Evolutionary conservation across 2,113 vertebrate genomes (phyloP).

Genomic region (Pterophyllum scalare): DNA sequence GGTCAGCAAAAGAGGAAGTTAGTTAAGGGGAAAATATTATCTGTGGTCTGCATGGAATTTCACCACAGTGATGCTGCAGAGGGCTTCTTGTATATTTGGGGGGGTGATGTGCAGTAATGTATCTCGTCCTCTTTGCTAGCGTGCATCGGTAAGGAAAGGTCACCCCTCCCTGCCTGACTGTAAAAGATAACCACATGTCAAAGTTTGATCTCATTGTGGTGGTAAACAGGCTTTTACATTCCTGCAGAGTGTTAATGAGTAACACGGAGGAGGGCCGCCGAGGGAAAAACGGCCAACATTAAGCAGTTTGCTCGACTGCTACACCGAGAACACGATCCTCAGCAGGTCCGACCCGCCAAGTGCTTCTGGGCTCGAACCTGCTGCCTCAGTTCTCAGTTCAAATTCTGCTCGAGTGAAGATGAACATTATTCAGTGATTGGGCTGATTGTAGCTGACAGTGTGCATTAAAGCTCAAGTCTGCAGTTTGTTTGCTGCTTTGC

Average conservation of each 20-base stretch:
- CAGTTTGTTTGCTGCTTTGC: neutral
- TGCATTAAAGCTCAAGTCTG: neutral
- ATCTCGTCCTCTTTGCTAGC: neutral
- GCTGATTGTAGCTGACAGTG: neutral
- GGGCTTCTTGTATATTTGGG: neutral
- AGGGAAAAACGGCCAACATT: neutral
- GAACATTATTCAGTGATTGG: neutral
- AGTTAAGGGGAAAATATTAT: constrained; percentile 13
- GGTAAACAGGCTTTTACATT: constrained; percentile 13
- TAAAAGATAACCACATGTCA: constrained; percentile 18
- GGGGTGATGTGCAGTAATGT: neutral
- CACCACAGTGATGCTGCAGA: neutral
- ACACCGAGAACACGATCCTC: neutral
- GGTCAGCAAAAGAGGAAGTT: constrained; percentile 9
- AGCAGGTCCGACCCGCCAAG: neutral
- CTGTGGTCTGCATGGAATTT: neutral
- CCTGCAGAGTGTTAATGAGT: constrained; percentile 58
- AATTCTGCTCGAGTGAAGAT: neutral
- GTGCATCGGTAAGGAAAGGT: neutral
- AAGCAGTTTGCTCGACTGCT: neutral
- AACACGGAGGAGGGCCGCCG: constrained; percentile 24
- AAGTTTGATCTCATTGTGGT: neutral
- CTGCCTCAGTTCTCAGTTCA: neutral
- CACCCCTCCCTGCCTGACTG: constrained; percentile 8
- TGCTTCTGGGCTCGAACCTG: neutral